These are phyloP conservation scores for Drosophila repleta DNA, from an alignment of 1,140 invertebrate species.

Conservation along the genomic window DNA sequence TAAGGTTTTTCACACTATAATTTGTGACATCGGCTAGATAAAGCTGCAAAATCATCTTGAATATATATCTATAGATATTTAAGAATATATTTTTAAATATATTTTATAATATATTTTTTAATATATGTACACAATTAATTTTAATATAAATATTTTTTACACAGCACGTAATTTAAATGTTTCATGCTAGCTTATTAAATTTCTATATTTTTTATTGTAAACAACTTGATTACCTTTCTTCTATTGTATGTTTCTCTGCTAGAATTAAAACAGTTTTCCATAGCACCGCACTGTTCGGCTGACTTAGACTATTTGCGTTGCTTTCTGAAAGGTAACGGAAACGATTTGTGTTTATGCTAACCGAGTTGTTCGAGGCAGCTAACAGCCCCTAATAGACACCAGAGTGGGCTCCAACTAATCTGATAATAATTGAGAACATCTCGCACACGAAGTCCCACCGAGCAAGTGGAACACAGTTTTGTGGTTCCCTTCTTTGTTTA, in stretches of 20 bases:
- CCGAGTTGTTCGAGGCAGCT: conserved; percentile 26
- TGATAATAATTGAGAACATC: conserved; percentile 18
- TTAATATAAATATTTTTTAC: too few relatives aligned
- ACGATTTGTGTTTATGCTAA: conserved; percentile 45
- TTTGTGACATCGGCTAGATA: too few relatives aligned
- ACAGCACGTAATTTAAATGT: too few relatives aligned
- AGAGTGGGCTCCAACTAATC: conserved; percentile 24
- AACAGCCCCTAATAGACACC: conserved; percentile 26
- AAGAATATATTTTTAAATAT: too few relatives aligned
- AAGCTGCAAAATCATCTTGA: too few relatives aligned
- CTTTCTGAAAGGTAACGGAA: conserved; percentile 80
- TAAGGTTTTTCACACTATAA: too few relatives aligned
- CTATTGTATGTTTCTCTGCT: conserved; percentile 20
- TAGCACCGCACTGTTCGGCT: conserved; percentile 82
- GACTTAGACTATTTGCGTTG: conserved; percentile 83
- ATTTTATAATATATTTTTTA: too few relatives aligned
- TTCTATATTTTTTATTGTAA: conserved; percentile 10
- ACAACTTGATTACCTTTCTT: conserved; percentile 32
- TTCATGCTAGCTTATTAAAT: neutral
- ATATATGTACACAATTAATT: too few relatives aligned
- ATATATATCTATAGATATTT: too few relatives aligned
- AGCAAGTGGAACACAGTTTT: conserved; percentile 9
- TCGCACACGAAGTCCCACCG: conserved; percentile 21
- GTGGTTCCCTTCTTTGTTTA: conserved; percentile 25
- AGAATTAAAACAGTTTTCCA: conserved; percentile 78